Evolutionary conservation across 2,797 vertebrate species (phyloP).

Genomic region (Moxostoma hubbsi): DNA sequence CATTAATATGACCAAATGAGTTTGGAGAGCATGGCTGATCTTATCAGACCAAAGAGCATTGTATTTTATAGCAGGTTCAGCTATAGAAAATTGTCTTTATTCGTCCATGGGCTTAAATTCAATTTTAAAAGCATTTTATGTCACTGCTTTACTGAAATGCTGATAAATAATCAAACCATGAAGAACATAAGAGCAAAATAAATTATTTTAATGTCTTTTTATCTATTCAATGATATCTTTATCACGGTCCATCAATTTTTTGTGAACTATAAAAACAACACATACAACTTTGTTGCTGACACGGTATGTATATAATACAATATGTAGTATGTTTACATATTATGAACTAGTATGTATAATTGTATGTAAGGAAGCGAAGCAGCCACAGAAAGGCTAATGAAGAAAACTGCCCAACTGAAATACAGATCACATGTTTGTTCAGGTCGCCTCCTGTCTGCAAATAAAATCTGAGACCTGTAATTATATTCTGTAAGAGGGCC

Average conservation of each 20-base stretch:
- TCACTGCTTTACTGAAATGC: not conserved
- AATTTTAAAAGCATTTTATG: not conserved
- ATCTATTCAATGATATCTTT: not conserved
- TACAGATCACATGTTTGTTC: not conserved
- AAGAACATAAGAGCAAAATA: not conserved
- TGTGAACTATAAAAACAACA: too few species aligned
- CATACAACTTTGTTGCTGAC: too few species aligned
- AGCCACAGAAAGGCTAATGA: too few species aligned
- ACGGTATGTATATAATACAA: too few species aligned
- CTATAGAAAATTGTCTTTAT: not conserved
- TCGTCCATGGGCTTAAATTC: not conserved
- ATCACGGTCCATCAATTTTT: not conserved
- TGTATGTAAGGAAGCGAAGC: too few species aligned
- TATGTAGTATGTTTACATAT: too few species aligned
- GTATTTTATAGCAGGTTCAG: not conserved
- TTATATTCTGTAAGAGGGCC: not conserved
- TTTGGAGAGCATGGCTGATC: slow-evolving; percentile 18
- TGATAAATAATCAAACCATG: not conserved
- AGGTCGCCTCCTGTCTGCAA: not conserved
- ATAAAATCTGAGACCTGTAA: not conserved
- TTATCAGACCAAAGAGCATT: slow-evolving; percentile 25
- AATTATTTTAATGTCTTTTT: too few species aligned
- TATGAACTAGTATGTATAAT: too few species aligned
- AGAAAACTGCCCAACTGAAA: too few species aligned
- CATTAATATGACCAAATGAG: slow-evolving; percentile 33